Base-by-base conservation (phyloP, 2,113 vertebrate species). In the Euleptes europaea region DNA sequence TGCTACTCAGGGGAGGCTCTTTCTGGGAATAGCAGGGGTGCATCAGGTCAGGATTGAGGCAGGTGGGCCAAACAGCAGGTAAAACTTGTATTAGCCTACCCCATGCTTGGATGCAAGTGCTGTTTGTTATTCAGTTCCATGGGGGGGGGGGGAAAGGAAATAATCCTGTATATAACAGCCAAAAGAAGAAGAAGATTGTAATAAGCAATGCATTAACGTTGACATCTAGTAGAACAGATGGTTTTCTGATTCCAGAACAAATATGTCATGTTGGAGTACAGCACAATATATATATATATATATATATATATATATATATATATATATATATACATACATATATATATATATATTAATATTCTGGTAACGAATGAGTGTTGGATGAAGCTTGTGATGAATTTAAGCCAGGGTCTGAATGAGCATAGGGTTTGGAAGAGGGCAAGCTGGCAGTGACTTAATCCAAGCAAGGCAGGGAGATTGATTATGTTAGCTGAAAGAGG, bases 211-310 rank as follows among this genome's bases (percentile, higher is more conserved):
- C 65, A 72, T 88, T 88, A 3, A 75, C 40, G 84, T 54, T 44
- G 80, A 70, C 78, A 83, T 60, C 6, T 33, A 33, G 86, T 74
- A n/a, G 88, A 88, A 86, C 81, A 90, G 83, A 88, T 66, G 91
- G 83, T 31, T 87, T 89, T 91, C 26, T 71, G 63, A 79, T 86
- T 90, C 82, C 82, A 82, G 76, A 87, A 89, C 65, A 85, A 89
- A 80, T 78, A 69, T 40, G 35, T 85, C 85, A 80, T 13, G 13
- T 31, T 35, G 42, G 9, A n/a, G n/a, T 0, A 1, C 1, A 54
- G 80, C 21, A 66, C 79, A 75, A 76, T 51, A 85, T n/a, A n/a
- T n/a, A n/a, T n/a, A n/a, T n/a, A n/a, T n/a, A n/a, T n/a, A n/a
- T n/a, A n/a, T n/a, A n/a, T n/a, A n/a, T n/a, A n/a, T n/a, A n/a